Conservation (phyloP, 2,113 vertebrate species). For the Melanocharis versteri region DNA sequence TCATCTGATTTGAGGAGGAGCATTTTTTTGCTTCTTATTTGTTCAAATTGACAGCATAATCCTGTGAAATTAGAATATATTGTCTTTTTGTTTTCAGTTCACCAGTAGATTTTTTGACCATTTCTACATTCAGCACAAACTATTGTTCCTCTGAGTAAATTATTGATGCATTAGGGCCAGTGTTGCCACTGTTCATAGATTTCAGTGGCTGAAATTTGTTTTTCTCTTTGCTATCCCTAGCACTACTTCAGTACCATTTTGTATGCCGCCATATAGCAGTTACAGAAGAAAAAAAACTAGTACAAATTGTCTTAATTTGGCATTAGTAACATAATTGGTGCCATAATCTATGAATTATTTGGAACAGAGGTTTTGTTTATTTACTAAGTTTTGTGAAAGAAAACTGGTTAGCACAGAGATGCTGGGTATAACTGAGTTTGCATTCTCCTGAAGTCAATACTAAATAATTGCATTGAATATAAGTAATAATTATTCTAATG, state of each 20-base stretch:
- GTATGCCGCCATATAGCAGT: not conserved
- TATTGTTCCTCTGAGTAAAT: not conserved
- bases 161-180: not conserved
- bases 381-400: not conserved
- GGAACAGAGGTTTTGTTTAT: not conserved
- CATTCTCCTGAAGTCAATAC: not conserved
- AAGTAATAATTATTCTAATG: not conserved
- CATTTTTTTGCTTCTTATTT: not conserved
- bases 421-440: not conserved
- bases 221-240: not conserved
- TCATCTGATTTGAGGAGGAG: not conserved
- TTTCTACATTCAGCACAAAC: not conserved
- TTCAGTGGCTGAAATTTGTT: not conserved
- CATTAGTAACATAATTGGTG: not conserved
- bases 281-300: not conserved
- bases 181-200: not conserved
- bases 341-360: not conserved
- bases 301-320: not conserved
- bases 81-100: not conserved
- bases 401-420: not conserved
- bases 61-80: not conserved
- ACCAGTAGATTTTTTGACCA: not conserved
- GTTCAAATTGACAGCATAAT: not conserved
- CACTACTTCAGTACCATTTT: not conserved
- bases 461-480: not conserved